phyloP scores from a whole-genome alignment of 2,113 vertebrate species.

The Lagopus muta region DNA sequence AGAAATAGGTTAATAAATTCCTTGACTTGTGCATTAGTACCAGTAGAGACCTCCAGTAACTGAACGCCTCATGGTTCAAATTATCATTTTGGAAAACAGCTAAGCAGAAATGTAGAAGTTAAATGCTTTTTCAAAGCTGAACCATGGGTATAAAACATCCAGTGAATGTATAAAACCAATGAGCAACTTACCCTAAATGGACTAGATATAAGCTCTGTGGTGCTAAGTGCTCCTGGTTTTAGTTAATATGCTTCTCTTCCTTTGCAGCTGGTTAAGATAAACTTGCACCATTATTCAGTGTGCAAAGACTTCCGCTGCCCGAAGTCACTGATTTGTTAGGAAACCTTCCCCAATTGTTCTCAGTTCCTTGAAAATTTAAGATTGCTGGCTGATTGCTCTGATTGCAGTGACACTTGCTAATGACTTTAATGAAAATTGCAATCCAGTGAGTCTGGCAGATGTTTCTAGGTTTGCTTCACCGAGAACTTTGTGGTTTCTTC shows the following conservation, averaged over 20 bases:
- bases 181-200: background rate
- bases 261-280: background rate
- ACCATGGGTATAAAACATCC: background rate
- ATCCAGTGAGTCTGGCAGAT: slow-evolving; percentile 54
- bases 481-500: slow-evolving; percentile 49
- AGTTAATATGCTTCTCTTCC: background rate
- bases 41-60: background rate
- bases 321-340: background rate
- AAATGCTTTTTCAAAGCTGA: background rate
- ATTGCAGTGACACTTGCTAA: background rate
- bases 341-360: background rate
- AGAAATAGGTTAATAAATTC: background rate
- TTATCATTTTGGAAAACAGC: background rate
- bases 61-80: background rate
- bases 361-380: background rate
- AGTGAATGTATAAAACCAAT: background rate
- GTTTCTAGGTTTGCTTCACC: slow-evolving; percentile 52
- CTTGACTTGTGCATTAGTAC: background rate
- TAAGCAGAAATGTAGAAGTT: background rate
- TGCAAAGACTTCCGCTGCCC: background rate
- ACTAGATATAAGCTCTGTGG: background rate
- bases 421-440: slow-evolving; percentile 36
- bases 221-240: background rate
- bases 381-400: background rate
- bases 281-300: background rate